Evolutionary conservation across 2,888 invertebrate species (phyloP).

Genomic region (Yponomeuta plumbellus): DNA sequence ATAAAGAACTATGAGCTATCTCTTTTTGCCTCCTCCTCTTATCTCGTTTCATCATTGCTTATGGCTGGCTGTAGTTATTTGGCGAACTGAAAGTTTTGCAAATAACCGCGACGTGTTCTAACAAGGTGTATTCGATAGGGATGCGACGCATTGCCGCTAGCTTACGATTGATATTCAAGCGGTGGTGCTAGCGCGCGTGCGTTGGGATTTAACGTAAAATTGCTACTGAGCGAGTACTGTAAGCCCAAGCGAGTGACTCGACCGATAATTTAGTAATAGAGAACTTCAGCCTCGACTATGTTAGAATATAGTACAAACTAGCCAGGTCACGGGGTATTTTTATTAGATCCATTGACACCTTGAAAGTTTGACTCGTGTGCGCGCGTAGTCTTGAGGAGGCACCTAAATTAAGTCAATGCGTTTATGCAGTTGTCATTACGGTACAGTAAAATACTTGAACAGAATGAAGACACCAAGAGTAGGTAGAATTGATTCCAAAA

Average conservation of each 20-base stretch:
- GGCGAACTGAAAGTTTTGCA: background rate
- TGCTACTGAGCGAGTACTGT: background rate
- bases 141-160: conserved; percentile 15
- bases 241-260: too few relatives aligned
- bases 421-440: background rate
- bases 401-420: too few relatives aligned
- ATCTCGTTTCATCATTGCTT: background rate
- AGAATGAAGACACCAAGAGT: too few relatives aligned
- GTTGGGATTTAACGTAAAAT: conserved; percentile 37
- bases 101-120: background rate
- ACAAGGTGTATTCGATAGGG: background rate
- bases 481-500: too few relatives aligned
- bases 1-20: background rate
- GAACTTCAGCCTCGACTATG: too few relatives aligned
- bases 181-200: conserved; percentile 38
- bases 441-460: too few relatives aligned
- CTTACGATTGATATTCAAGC: conserved; percentile 52
- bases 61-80: background rate
- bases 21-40: background rate
- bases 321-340: too few relatives aligned
- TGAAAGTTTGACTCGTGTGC: too few relatives aligned
- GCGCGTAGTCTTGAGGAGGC: background rate
- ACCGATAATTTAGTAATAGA: background rate
- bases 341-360: too few relatives aligned
- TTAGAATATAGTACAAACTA: too few relatives aligned